These are phyloP conservation scores for Drosophila koepferae DNA, from an alignment of 2,888 invertebrate species.

Conservation along the genomic window DNA sequence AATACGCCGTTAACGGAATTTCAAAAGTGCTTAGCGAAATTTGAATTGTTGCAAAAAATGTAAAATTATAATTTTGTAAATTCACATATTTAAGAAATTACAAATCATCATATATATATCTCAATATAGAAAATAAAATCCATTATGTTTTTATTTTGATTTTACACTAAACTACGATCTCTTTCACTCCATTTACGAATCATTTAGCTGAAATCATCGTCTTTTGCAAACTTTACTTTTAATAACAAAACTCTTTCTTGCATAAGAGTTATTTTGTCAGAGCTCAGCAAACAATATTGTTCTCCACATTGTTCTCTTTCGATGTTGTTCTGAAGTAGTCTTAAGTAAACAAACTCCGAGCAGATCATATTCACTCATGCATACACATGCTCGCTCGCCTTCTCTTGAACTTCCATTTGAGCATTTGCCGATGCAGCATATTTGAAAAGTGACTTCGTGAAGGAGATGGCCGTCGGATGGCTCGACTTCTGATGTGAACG, in stretches of 20 bases:
- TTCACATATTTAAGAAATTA: neutral
- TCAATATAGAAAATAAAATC: neutral
- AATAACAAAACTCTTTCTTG: neutral
- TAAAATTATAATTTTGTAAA: neutral
- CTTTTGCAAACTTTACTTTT: neutral
- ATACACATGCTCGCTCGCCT: neutral
- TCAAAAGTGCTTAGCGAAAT: neutral
- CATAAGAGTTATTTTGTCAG: too few species aligned
- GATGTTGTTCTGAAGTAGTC: neutral
- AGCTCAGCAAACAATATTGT: neutral
- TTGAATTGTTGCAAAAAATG: neutral
- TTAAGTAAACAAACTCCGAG: neutral
- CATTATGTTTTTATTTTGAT: too few species aligned
- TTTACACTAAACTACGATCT: too few species aligned
- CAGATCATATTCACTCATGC: neutral
- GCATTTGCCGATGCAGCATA: slow-evolving; percentile 16
- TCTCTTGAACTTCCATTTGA: slow-evolving; percentile 6
- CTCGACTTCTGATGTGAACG: neutral
- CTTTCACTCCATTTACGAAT: too few species aligned
- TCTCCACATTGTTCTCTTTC: neutral
- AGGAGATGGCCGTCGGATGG: neutral
- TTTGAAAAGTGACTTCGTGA: neutral
- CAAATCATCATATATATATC: neutral
- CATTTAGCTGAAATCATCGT: neutral
- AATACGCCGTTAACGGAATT: neutral